Base-by-base conservation (phyloP, 2,888 invertebrate genomes). In the Lydus trimaculatus region DNA sequence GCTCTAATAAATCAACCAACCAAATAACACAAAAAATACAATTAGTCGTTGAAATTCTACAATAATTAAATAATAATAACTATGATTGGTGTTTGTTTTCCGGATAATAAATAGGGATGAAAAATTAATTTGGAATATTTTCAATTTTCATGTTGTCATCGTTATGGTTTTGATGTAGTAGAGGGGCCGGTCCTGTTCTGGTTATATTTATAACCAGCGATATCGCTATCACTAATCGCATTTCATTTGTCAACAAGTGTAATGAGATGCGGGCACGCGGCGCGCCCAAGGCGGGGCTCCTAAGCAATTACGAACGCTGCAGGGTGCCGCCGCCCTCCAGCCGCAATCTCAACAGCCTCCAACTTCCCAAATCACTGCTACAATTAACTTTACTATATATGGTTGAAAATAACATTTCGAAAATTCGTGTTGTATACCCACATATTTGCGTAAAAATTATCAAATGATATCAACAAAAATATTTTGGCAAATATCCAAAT, bases 211-310 rank as follows among this genome's bases (percentile, higher is more conserved):
- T 71, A 63, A 67, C 64, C 61, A 52, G 31, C 17, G 56, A 62
- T 70, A 70, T 71, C 67, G 60, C 63, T 70, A 73, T 74, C 73
- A 73, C 73, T 81, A 80, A 81, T 81, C 82, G 81, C 79, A 77
- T 81, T 82, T 82, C 81, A 82, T 70, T 84, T 85, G 84, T 85
- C 84, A 84, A 84, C 84, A 84, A 82, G 83, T 83, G 86, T 86
- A 85, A 85, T 84, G 78, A 84, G 84, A 84, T 84, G 84, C 83
- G 83, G 81, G 83, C 84, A 82, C 84, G 85, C 82, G 83, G 84
- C 82, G 83, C 83, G 75, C 83, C 83, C 81, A 82, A 79, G 83
- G 84, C 83, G 83, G 82, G 81, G 81, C 81, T 75, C 77, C 78
- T 79, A 78, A 80, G 82, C 83, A 84, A 84, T 84, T 84, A 84